Evolutionary conservation across 2,797 vertebrate species (phyloP).

Genomic region (Cryptoblepharus egeriae): DNA sequence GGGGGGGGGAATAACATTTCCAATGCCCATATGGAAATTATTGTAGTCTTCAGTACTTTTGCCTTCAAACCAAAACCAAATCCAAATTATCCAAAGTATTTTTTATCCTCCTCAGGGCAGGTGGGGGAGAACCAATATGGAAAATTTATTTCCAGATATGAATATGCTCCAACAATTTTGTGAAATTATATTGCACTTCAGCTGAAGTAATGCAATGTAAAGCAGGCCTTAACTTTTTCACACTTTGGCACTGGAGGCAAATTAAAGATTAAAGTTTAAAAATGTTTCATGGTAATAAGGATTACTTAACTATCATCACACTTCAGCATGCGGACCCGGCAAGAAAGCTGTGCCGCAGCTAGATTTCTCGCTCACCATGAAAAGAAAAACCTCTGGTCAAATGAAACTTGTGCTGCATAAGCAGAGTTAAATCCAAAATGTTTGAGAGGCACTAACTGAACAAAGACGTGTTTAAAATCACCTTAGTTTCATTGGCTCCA

Average conservation of each 20-base stretch:
- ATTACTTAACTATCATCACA: constrained; percentile 9
- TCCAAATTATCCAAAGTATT: neutral
- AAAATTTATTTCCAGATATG: neutral
- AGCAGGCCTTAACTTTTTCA: constrained; percentile 15
- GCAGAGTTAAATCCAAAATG: neutral
- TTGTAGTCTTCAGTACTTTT: neutral
- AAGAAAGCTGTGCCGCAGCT: neutral
- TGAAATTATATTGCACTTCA: constrained; percentile 7
- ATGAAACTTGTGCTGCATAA: constrained; percentile 1
- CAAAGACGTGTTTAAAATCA: neutral
- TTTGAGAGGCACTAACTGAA: neutral
- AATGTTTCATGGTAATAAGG: constrained; percentile 28
- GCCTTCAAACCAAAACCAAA: neutral
- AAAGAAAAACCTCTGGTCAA: neutral
- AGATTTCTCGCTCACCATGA: neutral
- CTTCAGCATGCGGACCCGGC: constrained; percentile 18
- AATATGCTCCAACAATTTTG: neutral
- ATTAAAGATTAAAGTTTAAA: constrained; percentile 20
- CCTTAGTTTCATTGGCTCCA: constrained; percentile 1
- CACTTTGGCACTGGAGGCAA: constrained; percentile 36
- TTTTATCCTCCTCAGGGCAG: constrained; percentile 4
- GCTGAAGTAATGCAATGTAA: constrained; percentile 2
- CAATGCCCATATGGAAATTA: constrained; percentile 1
- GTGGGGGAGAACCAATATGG: neutral
- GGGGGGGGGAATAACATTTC: neutral